These are phyloP conservation scores for Bufotes viridis DNA, from an alignment of 2,797 vertebrate genomes.

Conservation along the genomic window DNA sequence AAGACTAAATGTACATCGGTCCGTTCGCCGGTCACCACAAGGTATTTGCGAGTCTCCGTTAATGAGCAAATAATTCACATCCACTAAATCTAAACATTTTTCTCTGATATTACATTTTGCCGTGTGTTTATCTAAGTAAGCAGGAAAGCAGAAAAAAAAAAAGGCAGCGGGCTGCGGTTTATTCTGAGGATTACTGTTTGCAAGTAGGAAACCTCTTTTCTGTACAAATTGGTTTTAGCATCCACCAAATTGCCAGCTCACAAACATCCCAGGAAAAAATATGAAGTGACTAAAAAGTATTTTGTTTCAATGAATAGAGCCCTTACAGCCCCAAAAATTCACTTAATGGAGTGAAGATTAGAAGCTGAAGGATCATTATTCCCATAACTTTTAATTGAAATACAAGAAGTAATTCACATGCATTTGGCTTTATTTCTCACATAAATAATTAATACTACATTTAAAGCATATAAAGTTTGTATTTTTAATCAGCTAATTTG, in stretches of 20 bases:
- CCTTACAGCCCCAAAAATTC: conserved; percentile 60
- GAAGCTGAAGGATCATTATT: conserved; percentile 72
- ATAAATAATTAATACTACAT: conserved; percentile 80
- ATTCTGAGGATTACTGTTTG: conserved; percentile 44
- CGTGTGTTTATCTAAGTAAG: conserved; percentile 36
- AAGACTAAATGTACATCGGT: background rate
- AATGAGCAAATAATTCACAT: conserved; percentile 51
- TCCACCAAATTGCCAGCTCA: conserved; percentile 58
- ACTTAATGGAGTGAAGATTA: conserved; percentile 71
- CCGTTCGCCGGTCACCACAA: background rate
- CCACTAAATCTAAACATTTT: conserved; percentile 48
- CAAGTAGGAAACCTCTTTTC: conserved; percentile 59
- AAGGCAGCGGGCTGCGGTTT: conserved; percentile 12
- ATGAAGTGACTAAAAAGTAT: conserved; percentile 63
- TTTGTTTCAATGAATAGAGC: conserved; percentile 61
- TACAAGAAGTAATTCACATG: conserved; percentile 74
- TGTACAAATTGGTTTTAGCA: conserved; percentile 61
- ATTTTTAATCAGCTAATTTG: conserved; percentile 79
- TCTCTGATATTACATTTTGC: conserved; percentile 50
- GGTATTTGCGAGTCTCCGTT: conserved; percentile 9
- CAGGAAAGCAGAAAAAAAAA: conserved; percentile 5
- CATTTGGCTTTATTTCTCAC: conserved; percentile 71
- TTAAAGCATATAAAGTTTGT: conserved; percentile 74
- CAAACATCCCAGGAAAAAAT: conserved; percentile 60
- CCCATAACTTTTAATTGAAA: conserved; percentile 71